These are phyloP conservation scores for Prolemur simus DNA, from an alignment of 2,113 vertebrate genomes.

Conservation along the genomic window DNA sequence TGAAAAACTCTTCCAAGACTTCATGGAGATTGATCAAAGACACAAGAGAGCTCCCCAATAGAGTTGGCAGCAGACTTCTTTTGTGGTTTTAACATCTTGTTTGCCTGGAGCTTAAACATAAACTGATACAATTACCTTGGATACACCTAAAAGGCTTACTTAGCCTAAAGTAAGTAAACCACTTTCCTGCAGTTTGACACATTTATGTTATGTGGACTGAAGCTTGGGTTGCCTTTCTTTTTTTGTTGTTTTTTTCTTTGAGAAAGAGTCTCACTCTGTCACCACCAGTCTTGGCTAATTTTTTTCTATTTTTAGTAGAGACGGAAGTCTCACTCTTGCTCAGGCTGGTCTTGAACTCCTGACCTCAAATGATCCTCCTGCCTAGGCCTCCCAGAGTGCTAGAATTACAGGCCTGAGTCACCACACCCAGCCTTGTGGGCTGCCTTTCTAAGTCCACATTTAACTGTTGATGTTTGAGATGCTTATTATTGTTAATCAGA, in stretches of 20 bases:
- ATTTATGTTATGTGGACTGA: background rate
- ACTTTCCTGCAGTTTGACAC: background rate
- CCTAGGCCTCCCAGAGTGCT: too few species aligned
- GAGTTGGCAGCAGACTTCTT: background rate
- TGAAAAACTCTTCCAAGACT: constrained; percentile 14
- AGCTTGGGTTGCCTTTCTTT: background rate
- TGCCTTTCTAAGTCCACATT: background rate
- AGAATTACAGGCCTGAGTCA: too few species aligned
- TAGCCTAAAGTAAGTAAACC: background rate
- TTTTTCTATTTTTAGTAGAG: too few species aligned
- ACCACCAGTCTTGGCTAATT: too few species aligned
- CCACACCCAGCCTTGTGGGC: too few species aligned
- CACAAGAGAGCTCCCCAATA: background rate
- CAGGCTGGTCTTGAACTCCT: too few species aligned
- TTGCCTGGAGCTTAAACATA: background rate
- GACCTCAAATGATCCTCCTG: too few species aligned
- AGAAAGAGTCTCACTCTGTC: too few species aligned
- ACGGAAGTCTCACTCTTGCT: too few species aligned
- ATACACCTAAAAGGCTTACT: background rate
- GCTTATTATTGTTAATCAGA: background rate
- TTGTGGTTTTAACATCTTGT: background rate
- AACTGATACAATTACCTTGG: background rate
- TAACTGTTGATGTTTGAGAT: background rate
- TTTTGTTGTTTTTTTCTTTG: too few species aligned
- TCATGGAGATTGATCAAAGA: background rate